Evolutionary conservation across 2,888 invertebrate species (phyloP).

Genomic region (Shargacucullia verbasci): DNA sequence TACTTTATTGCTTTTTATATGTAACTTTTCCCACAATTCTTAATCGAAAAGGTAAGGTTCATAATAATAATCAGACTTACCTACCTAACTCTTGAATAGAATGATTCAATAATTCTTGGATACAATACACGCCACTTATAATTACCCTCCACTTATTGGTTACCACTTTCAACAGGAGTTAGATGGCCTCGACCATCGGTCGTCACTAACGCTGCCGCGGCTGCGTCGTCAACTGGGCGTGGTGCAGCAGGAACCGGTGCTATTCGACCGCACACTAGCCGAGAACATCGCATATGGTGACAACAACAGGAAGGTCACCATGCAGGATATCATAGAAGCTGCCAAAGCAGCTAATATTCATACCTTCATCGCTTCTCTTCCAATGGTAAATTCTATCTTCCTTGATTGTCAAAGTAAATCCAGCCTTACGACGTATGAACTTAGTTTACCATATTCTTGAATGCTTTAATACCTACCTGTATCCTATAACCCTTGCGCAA

Average conservation of each 20-base stretch:
- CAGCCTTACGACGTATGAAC: neutral
- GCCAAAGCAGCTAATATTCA: conserved; percentile 95
- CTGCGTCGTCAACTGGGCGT: conserved; percentile 93
- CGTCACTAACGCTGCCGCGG: conserved; percentile 90
- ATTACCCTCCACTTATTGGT: no score
- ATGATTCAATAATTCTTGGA: no score
- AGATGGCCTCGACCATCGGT: conserved; percentile 89
- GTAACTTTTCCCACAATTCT: no score
- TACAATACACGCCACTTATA: no score
- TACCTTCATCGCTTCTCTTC: conserved; percentile 92
- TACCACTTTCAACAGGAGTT: conserved; percentile 73
- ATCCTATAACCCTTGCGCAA: no score
- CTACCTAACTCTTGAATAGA: no score
- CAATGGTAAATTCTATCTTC: conserved; percentile 81
- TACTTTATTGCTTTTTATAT: no score
- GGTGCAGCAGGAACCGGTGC: conserved; percentile 95
- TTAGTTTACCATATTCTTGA: no score
- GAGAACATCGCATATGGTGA: conserved; percentile 97
- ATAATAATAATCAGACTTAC: no score
- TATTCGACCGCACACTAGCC: conserved; percentile 94
- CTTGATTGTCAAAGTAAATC: neutral
- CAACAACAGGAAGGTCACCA: conserved; percentile 91
- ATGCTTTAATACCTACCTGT: no score
- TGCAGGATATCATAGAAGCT: conserved; percentile 93
- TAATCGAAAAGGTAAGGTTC: no score